Base-by-base conservation (phyloP, 2,888 invertebrate species). In the Venustoraphidia nigricollis region DNA sequence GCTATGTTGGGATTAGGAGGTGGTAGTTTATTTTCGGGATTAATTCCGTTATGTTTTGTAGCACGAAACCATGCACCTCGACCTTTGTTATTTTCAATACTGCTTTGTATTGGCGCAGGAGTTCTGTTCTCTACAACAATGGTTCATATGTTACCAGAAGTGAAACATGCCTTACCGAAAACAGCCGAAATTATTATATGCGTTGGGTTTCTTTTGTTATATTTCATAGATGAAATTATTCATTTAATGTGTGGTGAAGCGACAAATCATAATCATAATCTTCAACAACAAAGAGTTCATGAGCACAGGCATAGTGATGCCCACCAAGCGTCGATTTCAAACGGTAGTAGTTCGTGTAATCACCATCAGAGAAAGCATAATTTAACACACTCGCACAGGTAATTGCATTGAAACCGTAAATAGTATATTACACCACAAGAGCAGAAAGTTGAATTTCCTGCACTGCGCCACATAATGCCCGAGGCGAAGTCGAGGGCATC, bases 101-200 rank as follows among this genome's bases (percentile, higher is more conserved):
- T 85, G 8, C 68, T 89, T 2, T 88, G 86, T 59, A 86, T 85
- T 57, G 89, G 89, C 3, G 87, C 82, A 8, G 89, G 89, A 1
- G 83, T 89, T 17, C 70, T 89, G 5, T 65, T 89, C 5, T 79
- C 85, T 1, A 89, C 89, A 1, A 77, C 86, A 0, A 55, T 87
- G 36, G 71, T 84, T 13, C 89, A 89, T 64, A 84, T 89, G 71
- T 66, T 89, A 5, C 86, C 86, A n/a, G 88, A 89, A 70, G 79
- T 82, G 27, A 27, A 27, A 6, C 27, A 27, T 27, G 3, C 27
- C 49, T 62, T 79, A 43, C 71, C 73, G 1, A 61, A 72, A 38
- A 73, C 76, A 54, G 73, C 81, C 0, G 85, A 85, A 60, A 60
- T 84, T 1, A 64, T 77, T 34, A 68, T 84, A 44, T 81, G 83